These are phyloP conservation scores for Leuciscus waleckii DNA, from an alignment of 2,797 vertebrate species.

Conservation along the genomic window DNA sequence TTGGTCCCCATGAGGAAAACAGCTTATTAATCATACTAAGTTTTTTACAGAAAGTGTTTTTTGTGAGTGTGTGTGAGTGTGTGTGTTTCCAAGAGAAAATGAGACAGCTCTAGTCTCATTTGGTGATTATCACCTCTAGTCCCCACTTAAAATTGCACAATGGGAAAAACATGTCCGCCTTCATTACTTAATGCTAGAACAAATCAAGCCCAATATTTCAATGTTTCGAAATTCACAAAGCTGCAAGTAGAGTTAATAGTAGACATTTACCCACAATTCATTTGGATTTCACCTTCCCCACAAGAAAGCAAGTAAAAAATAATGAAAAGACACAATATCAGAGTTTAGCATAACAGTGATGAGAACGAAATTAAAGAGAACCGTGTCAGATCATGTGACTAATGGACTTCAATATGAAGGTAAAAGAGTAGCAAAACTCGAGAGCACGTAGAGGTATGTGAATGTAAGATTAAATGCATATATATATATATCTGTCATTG, in stretches of 20 bases:
- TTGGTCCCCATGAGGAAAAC: too few relatives aligned
- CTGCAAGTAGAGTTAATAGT: constrained; percentile 16
- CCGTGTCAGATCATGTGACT: constrained; percentile 6
- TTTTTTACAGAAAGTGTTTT: too few relatives aligned
- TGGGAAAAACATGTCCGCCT: constrained; percentile 35
- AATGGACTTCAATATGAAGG: background rate
- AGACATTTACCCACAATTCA: constrained; percentile 36
- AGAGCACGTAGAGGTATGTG: too few relatives aligned
- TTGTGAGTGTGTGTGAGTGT: background rate
- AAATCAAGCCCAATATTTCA: constrained; percentile 20
- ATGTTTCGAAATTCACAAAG: constrained; percentile 27
- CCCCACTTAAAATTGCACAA: constrained; percentile 43
- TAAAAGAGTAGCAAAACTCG: too few relatives aligned
- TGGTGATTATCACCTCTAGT: constrained; percentile 48
- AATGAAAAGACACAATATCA: constrained; percentile 37
- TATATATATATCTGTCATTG: too few relatives aligned
- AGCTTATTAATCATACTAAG: too few relatives aligned
- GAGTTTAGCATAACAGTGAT: constrained; percentile 28
- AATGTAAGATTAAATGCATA: too few relatives aligned
- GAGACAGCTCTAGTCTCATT: constrained; percentile 35
- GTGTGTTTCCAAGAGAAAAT: constrained; percentile 15
- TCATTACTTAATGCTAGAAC: constrained; percentile 41
- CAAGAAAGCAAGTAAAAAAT: constrained; percentile 2
- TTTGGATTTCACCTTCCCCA: constrained; percentile 36
- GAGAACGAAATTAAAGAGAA: background rate